Base-by-base conservation (phyloP, 2,797 vertebrate species). In the Poeciliopsis presidionis region DNA sequence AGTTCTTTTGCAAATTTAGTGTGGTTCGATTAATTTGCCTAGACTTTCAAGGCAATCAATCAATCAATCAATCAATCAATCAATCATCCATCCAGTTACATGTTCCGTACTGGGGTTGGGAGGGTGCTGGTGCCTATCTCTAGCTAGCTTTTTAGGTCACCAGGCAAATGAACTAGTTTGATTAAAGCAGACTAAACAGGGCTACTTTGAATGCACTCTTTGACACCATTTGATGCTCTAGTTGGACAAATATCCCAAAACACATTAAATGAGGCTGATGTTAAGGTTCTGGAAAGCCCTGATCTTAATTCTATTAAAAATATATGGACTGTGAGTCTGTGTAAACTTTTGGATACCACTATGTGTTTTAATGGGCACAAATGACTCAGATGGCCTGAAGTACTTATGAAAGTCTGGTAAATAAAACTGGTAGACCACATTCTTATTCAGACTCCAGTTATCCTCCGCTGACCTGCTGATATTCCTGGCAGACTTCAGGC, bases 401-500 rank as follows among this genome's bases (percentile, higher is more conserved):
- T 82, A 65, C 55, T 45, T 57, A 59, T 70, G 18, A 75, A 59
- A 83, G 65, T 74, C 72, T 72, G 72, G 78, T 82, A 78, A 85
- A 86, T 81, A 86, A 78, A 90, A 84, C 65, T 78, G 53, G 46
- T 77, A 39, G 78, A 83, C 78, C 83, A 83, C 65, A 87, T 82
- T 45, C 73, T 22, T 36, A 67, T 11, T 67, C 39, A 79, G 84
- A 85, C 41, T 16, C 53, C 72, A 79, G 69, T 72, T 46, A 70
- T 77, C 72, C 41, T 75, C 72, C 76, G 73, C 95, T 96, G 88
- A 99, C 98, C 91, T 97, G 96, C 75, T 96, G 97, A 80, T 96
- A 96, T 0, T 89, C 92, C 76, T 98, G 97, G 75, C 96, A 96
- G 84, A 97, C 92, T 14, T 94, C 94, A 0, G 95, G 87, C 76